Percentiles rank a stretch among this genome's conserved stretches.
Evolutionary conservation across 2,113 vertebrate species (phyloP).

Genomic region (Papio anubis): DNA sequence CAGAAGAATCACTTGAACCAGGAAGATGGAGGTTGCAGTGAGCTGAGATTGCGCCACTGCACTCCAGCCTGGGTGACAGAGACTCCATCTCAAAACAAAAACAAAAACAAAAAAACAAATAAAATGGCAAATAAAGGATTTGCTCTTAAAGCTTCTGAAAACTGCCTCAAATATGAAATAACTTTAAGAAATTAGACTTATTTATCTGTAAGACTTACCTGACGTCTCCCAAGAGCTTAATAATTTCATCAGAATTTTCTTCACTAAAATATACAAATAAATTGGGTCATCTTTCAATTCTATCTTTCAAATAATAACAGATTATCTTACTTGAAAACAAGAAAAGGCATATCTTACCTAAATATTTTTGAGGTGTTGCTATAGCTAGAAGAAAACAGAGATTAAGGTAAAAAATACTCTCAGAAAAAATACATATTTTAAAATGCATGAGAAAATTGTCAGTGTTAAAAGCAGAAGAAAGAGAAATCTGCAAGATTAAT

Average conservation of each 20-base stretch:
- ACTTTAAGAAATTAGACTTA: slow-evolving; percentile 27
- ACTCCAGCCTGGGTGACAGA: too few relatives aligned
- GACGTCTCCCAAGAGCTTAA: slow-evolving; percentile 96
- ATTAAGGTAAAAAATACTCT: slow-evolving; percentile 52
- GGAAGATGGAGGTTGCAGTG: too few relatives aligned
- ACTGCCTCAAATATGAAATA: background rate
- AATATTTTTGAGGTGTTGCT: slow-evolving; percentile 97
- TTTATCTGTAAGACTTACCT: slow-evolving; percentile 85
- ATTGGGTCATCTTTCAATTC: slow-evolving; percentile 31
- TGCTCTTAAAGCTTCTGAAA: slow-evolving; percentile 19
- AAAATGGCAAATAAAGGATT: background rate
- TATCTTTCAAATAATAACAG: background rate
- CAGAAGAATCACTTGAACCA: too few relatives aligned
- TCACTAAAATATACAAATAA: slow-evolving; percentile 88
- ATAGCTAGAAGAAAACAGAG: slow-evolving; percentile 86
- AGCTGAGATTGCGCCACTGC: too few relatives aligned
- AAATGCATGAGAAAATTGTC: background rate
- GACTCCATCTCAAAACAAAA: too few relatives aligned
- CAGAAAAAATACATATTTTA: background rate
- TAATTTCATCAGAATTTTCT: slow-evolving; percentile 98
- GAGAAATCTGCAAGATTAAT: background rate
- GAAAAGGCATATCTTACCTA: slow-evolving; percentile 86
- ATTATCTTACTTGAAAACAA: background rate
- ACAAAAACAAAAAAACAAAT: background rate
- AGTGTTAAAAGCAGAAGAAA: background rate